These are phyloP conservation scores for Habropoda laboriosa DNA, from an alignment of 1,140 invertebrate species.

Conservation along the genomic window DNA sequence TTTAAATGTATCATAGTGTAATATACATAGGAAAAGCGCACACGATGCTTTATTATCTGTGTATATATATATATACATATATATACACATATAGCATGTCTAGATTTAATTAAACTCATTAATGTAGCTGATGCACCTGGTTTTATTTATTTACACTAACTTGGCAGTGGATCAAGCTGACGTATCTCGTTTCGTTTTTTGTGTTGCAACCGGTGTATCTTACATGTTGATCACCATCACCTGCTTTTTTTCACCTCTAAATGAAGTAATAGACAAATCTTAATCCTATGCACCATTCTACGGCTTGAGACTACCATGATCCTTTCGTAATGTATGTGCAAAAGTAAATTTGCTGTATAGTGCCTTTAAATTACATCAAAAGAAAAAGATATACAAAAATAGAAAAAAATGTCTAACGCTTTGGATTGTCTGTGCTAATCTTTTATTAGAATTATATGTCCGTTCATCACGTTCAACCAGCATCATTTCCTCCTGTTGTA, in stretches of 20 bases:
- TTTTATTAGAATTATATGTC: neutral
- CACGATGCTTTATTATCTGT: conserved; percentile 63
- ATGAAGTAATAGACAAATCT: neutral
- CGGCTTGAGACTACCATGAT: neutral
- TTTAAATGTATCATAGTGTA: conserved; percentile 51
- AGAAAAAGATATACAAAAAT: neutral
- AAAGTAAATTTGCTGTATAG: neutral
- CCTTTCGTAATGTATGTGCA: neutral
- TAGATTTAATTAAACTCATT: conserved; percentile 74
- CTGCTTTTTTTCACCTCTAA: neutral
- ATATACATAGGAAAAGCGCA: conserved; percentile 38
- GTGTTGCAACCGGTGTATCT: conserved; percentile 2
- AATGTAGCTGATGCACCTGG: conserved; percentile 69
- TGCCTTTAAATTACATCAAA: neutral
- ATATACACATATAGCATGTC: conserved; percentile 74
- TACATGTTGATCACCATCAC: neutral
- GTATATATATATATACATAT: no score
- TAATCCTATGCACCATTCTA: conserved; percentile 2
- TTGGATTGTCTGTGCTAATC: no score
- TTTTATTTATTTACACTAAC: conserved; percentile 74
- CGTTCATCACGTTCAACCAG: neutral
- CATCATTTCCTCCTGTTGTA: neutral
- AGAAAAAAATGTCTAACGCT: neutral
- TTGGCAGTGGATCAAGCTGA: conserved; percentile 38
- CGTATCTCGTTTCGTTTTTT: conserved; percentile 27